phyloP scores from a whole-genome alignment of 2,888 invertebrate genomes.

The Stenurella melanura region DNA sequence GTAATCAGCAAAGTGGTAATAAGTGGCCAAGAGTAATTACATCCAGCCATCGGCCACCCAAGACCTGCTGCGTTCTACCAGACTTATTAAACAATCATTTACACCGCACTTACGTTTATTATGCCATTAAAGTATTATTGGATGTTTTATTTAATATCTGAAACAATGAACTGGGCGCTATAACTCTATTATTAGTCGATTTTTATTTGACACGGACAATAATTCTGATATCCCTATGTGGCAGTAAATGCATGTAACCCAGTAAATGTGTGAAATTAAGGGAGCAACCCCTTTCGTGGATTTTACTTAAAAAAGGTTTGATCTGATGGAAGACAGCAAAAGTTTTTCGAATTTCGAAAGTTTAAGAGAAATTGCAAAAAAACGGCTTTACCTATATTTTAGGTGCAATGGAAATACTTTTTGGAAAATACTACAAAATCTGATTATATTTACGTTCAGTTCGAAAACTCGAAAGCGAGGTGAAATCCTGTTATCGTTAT shows the following conservation, averaged over 20 bases:
- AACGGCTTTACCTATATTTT: too few species aligned
- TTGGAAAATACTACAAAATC: too few species aligned
- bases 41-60: constrained; percentile 40
- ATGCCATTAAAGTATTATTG: constrained; percentile 39
- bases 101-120: constrained; percentile 37
- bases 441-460: too few species aligned
- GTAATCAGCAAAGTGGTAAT: constrained; percentile 43
- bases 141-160: constrained; percentile 38
- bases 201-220: constrained; percentile 12
- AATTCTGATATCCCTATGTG: not conserved
- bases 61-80: constrained; percentile 27
- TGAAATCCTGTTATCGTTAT: too few species aligned
- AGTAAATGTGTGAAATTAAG: too few species aligned
- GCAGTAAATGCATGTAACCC: not conserved
- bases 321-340: too few species aligned
- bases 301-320: too few species aligned
- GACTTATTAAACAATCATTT: constrained; percentile 46
- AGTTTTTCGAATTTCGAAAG: too few species aligned
- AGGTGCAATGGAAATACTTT: too few species aligned
- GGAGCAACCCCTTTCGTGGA: too few species aligned
- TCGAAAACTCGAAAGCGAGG: too few species aligned
- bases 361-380: too few species aligned
- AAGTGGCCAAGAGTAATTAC: constrained; percentile 43
- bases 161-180: constrained; percentile 26
- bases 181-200: constrained; percentile 12